Base-by-base conservation (phyloP, 1,140 invertebrate species). In the Penaeus indicus region DNA sequence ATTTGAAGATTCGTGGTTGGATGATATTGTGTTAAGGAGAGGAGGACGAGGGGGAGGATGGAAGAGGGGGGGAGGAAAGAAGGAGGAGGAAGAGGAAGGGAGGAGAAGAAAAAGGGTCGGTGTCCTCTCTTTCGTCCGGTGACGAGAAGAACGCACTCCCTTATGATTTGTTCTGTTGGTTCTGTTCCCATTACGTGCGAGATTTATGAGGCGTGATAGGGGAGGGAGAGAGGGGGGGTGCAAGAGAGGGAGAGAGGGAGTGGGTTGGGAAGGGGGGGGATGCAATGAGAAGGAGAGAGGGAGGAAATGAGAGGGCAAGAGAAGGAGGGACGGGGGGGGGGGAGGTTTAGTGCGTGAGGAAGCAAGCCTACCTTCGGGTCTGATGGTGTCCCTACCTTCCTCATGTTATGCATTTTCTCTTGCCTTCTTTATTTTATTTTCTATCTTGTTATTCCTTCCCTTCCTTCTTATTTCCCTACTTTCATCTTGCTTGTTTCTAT, bases 281-380 rank as follows among this genome's bases (percentile, higher is more conserved):
- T 1, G 38, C n/a, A 27, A 63, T 18, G 80, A 82, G 80, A 82
- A 38, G 42, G 80, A 62, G 80, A 63, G 80, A 82, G 38, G 27
- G 79, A 60, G 79, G 62, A 60, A 60, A 47, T n/a, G 79, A 25
- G 47, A 79, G 77, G 32, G 2, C 32, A 32, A 32, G 32, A n/a
- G 67, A 1, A 27, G 1, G 67, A 72, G 67, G 22, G 16, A 72
- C n/a, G 22, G 67, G 11, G 67, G 67, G 11, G 67, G 25, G 16
- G 16, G 21, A 75, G 69, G 25, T 32, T 27, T 75, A 27, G 22
- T 47, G 47, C 47, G 47, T 47, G 47, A 47, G 47, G 47, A 47
- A 47, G 47, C 47, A 47, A 47, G 7, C 47, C 7, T 32, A 32
- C 32, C 47, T 13, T 47, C 47, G 11, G 5, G 47, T 47, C 11